Evolutionary conservation across 1,140 invertebrate genomes (phyloP).

Genomic region (Drosophila funebris): DNA sequence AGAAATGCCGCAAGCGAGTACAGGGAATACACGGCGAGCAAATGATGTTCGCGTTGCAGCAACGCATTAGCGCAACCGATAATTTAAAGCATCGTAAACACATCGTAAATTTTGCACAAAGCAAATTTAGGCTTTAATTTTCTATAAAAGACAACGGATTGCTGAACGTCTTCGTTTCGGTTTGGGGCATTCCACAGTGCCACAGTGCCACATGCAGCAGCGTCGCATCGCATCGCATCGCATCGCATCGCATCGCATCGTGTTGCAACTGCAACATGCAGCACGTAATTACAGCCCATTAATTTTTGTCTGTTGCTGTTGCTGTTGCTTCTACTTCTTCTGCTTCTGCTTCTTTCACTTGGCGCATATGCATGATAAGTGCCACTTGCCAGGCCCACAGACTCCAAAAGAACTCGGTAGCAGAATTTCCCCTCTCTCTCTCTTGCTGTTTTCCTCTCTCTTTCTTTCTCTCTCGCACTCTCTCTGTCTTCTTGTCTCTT

Average conservation of each 20-base stretch:
- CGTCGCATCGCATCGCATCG: neutral
- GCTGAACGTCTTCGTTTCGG: conserved; percentile 15
- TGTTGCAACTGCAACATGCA: conserved; percentile 29
- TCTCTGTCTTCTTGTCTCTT: neutral
- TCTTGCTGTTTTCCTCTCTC: neutral
- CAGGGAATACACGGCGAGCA: too few relatives aligned
- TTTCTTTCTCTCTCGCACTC: neutral
- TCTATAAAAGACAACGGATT: conserved; percentile 46
- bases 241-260: neutral
- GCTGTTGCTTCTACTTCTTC: conserved; percentile 2
- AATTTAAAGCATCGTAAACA: conserved; percentile 77
- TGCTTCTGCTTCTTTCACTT: conserved; percentile 49
- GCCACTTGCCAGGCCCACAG: conserved; percentile 54
- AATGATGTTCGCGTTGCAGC: conserved; percentile 63
- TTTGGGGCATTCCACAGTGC: conserved; percentile 18
- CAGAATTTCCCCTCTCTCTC: neutral
- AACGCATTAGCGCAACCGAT: conserved; percentile 72
- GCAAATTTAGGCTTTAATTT: conserved; percentile 68
- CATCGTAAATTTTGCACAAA: conserved; percentile 75
- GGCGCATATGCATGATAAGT: conserved; percentile 68
- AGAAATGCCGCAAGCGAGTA: conserved; percentile 6
- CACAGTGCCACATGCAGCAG: neutral
- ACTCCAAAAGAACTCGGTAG: conserved; percentile 19
- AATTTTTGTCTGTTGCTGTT: conserved; percentile 47
- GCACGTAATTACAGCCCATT: conserved; percentile 71